These are phyloP conservation scores for Tupaia chinensis DNA, from an alignment of 2,113 vertebrate species.

Conservation along the genomic window DNA sequence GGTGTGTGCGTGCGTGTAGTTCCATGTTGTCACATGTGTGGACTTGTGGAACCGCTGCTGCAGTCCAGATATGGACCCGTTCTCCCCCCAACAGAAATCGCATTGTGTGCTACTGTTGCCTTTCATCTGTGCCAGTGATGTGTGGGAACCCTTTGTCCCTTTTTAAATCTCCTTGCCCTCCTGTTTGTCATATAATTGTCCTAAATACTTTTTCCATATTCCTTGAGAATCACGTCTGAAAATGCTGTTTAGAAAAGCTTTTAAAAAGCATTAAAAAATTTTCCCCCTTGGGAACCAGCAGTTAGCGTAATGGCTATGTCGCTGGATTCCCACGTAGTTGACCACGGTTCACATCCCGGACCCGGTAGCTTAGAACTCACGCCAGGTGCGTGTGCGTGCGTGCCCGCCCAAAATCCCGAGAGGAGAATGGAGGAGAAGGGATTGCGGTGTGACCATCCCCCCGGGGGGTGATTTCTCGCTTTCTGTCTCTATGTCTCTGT, in stretches of 20 bases:
- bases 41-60: background rate
- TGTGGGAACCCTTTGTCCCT: background rate
- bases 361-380: no score
- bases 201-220: background rate
- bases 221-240: background rate
- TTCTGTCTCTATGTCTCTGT: no score
- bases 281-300: background rate
- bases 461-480: no score
- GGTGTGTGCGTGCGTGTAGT: fast-evolving
- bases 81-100: background rate
- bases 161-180: background rate
- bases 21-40: background rate
- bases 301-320: no score
- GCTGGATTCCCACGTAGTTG: no score
- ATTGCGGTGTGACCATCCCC: no score
- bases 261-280: background rate
- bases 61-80: fast-evolving
- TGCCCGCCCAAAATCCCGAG: no score
- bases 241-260: background rate
- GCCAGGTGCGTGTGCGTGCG: no score
- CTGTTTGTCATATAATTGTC: background rate
- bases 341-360: no score
- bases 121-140: background rate
- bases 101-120: background rate
- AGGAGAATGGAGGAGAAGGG: no score